These are phyloP conservation scores for Contarinia nasturtii DNA, from an alignment of 1,140 invertebrate species.

Conservation along the genomic window DNA sequence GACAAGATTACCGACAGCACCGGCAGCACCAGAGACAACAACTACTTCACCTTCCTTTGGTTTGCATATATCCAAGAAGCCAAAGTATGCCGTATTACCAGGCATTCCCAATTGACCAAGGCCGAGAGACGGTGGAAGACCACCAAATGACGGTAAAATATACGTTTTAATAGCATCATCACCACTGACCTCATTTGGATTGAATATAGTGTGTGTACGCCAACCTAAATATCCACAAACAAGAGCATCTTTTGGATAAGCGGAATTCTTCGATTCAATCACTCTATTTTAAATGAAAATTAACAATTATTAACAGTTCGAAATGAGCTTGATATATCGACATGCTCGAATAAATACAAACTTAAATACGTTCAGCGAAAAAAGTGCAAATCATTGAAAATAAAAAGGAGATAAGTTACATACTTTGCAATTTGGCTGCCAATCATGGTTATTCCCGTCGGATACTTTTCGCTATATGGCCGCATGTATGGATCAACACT, in stretches of 20 bases:
- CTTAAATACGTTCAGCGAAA: too few relatives aligned
- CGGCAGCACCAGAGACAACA: conserved; percentile 41
- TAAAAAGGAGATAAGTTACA: too few relatives aligned
- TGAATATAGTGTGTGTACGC: conserved; percentile 27
- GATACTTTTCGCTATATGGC: conserved; percentile 26
- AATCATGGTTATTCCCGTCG: conserved; percentile 34
- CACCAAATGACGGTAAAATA: conserved; percentile 18
- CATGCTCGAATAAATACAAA: neutral
- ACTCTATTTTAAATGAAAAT: conserved; percentile 13
- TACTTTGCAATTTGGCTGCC: conserved; percentile 40
- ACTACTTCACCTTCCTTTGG: conserved; percentile 48
- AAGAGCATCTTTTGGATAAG: conserved; percentile 32
- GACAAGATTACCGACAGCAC: conserved; percentile 48
- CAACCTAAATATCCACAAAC: conserved; percentile 35
- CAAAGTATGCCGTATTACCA: conserved; percentile 51
- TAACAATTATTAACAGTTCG: neutral
- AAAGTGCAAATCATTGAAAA: too few relatives aligned
- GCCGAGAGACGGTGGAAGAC: conserved; percentile 14
- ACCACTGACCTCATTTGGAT: conserved; percentile 5
- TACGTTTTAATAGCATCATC: conserved; percentile 6
- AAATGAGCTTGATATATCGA: neutral
- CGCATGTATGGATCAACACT: conserved; percentile 57
- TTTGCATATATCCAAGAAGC: conserved; percentile 43
- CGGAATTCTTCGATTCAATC: conserved; percentile 29
- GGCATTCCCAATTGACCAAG: conserved; percentile 22